A percentile compares a stretch with the other conserved stretches of the same genome.
phyloP scores from a whole-genome alignment of 1,140 invertebrate genomes.

The Cepaea nemoralis region DNA sequence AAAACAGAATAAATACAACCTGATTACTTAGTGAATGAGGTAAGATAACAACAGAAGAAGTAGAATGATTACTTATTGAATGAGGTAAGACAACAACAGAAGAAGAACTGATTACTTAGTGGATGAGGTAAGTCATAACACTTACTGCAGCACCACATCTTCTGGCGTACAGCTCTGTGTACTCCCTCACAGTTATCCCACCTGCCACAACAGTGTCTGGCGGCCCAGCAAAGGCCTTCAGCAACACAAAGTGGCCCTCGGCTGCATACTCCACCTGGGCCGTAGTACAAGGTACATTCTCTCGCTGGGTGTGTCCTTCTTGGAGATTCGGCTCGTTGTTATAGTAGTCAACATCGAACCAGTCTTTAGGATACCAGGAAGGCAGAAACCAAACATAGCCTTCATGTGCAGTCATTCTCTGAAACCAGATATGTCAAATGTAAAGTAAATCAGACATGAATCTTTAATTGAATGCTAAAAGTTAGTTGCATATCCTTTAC shows the following conservation, averaged over 20 bases:
- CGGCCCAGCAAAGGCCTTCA: conserved; percentile 78
- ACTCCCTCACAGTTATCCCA: conserved; percentile 69
- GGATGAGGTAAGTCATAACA: background rate
- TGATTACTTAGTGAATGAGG: too few relatives aligned
- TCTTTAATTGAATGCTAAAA: background rate
- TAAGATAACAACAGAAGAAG: too few relatives aligned
- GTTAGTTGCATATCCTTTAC: too few relatives aligned
- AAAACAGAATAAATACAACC: too few relatives aligned
- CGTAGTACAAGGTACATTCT: conserved; percentile 76
- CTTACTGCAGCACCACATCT: conserved; percentile 60
- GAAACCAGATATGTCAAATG: conserved; percentile 35
- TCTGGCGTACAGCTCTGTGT: conserved; percentile 66
- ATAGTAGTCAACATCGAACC: conserved; percentile 79
- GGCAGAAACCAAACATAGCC: conserved; percentile 89
- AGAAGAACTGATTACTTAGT: background rate
- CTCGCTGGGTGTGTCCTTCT: conserved; percentile 40
- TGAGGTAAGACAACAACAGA: background rate
- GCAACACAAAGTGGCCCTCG: conserved; percentile 82
- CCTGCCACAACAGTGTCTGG: conserved; percentile 57
- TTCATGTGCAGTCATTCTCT: conserved; percentile 77
- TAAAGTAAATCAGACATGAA: background rate
- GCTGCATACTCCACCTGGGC: conserved; percentile 79
- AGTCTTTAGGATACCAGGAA: conserved; percentile 78
- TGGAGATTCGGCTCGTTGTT: conserved; percentile 72
- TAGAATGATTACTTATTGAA: background rate